phyloP scores from a whole-genome alignment of 2,113 vertebrate species.

The Aviceda subcristata region DNA sequence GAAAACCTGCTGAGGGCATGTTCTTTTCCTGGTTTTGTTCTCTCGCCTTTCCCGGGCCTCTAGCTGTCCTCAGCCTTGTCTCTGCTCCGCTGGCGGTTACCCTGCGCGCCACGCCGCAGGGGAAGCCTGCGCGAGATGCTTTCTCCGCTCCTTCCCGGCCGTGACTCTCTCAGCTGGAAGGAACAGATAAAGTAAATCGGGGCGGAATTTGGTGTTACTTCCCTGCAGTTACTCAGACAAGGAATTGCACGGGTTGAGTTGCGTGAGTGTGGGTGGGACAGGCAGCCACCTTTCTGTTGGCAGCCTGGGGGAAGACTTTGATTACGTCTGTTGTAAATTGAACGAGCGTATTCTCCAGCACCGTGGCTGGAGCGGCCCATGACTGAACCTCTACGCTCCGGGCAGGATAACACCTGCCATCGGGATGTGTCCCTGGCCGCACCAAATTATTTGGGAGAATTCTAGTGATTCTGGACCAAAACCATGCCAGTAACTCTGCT shows the following conservation, averaged over 20 bases:
- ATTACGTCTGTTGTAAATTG: background rate
- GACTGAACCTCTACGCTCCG: background rate
- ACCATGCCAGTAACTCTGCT: background rate
- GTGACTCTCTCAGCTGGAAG: background rate
- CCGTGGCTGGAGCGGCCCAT: background rate
- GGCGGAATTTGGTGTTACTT: background rate
- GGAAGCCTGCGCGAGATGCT: background rate
- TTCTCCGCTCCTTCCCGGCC: background rate
- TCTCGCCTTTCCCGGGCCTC: background rate
- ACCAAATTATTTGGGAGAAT: background rate
- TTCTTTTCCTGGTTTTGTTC: background rate
- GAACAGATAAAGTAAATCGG: background rate
- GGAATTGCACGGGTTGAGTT: accelerated
- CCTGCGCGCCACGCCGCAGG: background rate
- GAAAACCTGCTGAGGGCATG: background rate
- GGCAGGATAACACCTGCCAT: background rate
- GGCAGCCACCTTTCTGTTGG: background rate
- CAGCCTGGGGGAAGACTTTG: background rate
- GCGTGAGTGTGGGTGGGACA: accelerated
- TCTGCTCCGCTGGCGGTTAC: background rate
- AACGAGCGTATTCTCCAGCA: background rate
- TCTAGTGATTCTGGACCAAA: background rate
- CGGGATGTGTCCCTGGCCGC: background rate
- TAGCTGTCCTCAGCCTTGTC: background rate
- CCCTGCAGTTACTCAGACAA: background rate